Evolutionary conservation across 2,888 invertebrate genomes (phyloP), one percentile per base, ranked within the genome.

Genomic region (Sphaerophoria taeniata): DNA sequence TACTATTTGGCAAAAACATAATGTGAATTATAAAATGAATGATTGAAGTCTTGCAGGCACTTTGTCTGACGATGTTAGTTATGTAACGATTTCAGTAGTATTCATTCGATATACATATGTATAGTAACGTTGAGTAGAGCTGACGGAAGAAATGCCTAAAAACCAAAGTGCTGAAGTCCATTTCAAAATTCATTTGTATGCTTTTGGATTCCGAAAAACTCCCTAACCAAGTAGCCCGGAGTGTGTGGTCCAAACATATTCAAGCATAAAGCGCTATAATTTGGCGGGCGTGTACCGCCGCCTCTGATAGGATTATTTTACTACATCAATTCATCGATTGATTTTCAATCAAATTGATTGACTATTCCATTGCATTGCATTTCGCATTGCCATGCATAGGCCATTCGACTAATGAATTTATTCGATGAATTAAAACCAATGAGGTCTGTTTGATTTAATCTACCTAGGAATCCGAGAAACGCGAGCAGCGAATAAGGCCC

Each of bases 331-430:
- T 53, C 61, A 34, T 77, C 33, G 60, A 63, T 63, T 73, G 63
- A 73, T 63, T 73, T 63, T 63, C 43, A 5, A 61, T 51, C 33
- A 36, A 76, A 14, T 76, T 76, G 70, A 74, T 80, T 77, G 77
- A 61, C 47, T 53, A 61, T 53, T 61, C 34, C 65, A 49, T 74
- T 74, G 33, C 14, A 69, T 36, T 60, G 34, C n/a, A 56, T 36
- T 69, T 43, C 43, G 56, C 16, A 16, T n/a, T 14, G 47, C 14
- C 3, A 16, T 14, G 14, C n/a, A 60, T 60, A 45, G 47, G n/a
- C 61, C 33, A 70, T 70, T 74, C 55, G 9, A 11, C 69, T 80
- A 69, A 80, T 74, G 69, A 75, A 70, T 74, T 80, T 51, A 69
- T 75, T 74, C 56, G 47, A 63, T 80, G 47, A 61, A 80, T 79